Base-by-base conservation (phyloP, 2,888 invertebrate genomes). In the Periphyllus acericola region DNA sequence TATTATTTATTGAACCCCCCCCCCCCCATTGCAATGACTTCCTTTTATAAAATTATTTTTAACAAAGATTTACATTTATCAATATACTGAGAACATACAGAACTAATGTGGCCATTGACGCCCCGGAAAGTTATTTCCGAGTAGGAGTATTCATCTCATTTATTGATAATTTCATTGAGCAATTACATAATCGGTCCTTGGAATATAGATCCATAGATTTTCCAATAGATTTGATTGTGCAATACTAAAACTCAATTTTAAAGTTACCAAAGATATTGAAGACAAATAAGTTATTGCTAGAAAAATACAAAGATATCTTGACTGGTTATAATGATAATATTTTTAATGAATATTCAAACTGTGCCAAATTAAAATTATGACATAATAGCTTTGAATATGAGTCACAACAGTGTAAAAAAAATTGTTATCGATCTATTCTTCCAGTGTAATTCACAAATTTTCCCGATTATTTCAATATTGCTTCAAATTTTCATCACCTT, bases 261-360 rank as follows among this genome's bases (percentile, higher is more conserved):
- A 79, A 79, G 55, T 75, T 40, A 75, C 74, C 6, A 75, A 75
- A 40, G 74, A 75, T 4, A 40, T 40, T 75, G 74, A 75, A 75
- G 40, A 75, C 25, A 40, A 75, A 75, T 75, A 40, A 75, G 74
- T n/a, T 75, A 75, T 40, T 75, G 40, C 21, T 75, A 75, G 74
- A 75, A 75, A 75, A 25, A 4, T 40, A 40, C 8, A 75, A 75
- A 75, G 74, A 75, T 75, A 75, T 75, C 25, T 75, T 40, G n/a
- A n/a, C n/a, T n/a, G n/a, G n/a, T n/a, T n/a, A n/a, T n/a, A 75
- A 75, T n/a, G 74, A 75, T 75, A 40, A 40, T 75, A 75, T 75
- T 19, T 75, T 75, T n/a, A 75, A 75, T 75, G n/a, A 75, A 75
- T 75, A 75, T 75, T 46, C 40, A 46, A 3, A 11, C 46, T 75